Conservation (phyloP, 2,797 vertebrate species). For the Thamnophis elegans region DNA sequence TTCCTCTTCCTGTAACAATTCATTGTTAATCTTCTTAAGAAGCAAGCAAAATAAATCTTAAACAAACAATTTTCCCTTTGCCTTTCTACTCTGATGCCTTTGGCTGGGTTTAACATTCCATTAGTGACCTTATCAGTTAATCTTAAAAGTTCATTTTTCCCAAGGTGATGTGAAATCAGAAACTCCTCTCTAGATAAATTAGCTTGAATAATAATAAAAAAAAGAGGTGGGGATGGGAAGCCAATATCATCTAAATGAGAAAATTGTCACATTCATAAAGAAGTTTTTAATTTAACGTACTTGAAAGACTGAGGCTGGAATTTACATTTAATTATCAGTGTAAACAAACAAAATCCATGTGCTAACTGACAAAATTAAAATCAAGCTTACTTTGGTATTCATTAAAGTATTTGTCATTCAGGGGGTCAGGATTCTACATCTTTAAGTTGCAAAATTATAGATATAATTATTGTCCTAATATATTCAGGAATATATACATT, state of each 20-base stretch:
- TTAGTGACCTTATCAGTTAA: conserved; percentile 60
- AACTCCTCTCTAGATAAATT: conserved; percentile 44
- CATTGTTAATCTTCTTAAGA: conserved; percentile 50
- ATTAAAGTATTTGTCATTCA: fast-evolving
- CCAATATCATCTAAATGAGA: conserved; percentile 29
- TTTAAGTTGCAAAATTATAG: background rate
- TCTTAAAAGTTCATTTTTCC: conserved; percentile 40
- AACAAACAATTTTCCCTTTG: conserved; percentile 40
- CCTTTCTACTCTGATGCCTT: conserved; percentile 36
- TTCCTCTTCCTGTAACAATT: conserved; percentile 36
- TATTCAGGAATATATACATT: background rate
- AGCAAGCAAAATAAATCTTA: conserved; percentile 47
- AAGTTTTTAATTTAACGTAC: conserved; percentile 25
- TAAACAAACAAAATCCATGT: conserved; percentile 36
- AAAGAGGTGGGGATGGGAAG: conserved; percentile 16
- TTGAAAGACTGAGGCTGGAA: conserved; percentile 42
- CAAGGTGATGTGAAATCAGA: conserved; percentile 42
- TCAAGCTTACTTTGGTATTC: fast-evolving
- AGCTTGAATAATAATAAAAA: conserved; percentile 32
- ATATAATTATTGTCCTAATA: background rate
- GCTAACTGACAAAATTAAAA: conserved; percentile 33
- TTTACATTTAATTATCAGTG: conserved; percentile 38
- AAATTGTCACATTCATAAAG: conserved; percentile 3
- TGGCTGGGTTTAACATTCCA: conserved; percentile 59
- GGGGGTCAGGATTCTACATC: background rate